These are phyloP conservation scores for Parauchenoglanis punctatus DNA, from an alignment of 2,797 vertebrate species.

Conservation along the genomic window DNA sequence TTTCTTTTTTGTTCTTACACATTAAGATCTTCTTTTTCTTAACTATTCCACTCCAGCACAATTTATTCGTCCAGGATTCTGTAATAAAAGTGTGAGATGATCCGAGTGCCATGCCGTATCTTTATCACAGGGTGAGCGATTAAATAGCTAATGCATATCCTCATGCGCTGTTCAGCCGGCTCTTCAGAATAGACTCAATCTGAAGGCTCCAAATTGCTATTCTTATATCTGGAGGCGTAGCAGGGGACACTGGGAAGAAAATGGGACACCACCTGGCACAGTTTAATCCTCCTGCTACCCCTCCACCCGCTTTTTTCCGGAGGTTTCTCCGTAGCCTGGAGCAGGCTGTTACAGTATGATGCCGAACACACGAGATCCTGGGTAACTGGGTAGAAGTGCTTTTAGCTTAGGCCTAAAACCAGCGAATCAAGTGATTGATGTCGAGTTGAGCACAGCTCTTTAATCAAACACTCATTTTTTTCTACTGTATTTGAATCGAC, in stretches of 20 bases:
- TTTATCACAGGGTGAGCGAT: conserved; percentile 21
- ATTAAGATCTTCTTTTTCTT: not conserved
- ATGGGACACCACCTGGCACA: conserved; percentile 69
- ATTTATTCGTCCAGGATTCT: not conserved
- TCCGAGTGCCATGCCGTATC: not conserved
- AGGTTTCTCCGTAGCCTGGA: conserved; percentile 40
- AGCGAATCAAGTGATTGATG: conserved; percentile 1
- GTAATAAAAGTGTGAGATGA: not conserved
- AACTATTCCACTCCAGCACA: not conserved
- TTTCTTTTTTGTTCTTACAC: not conserved
- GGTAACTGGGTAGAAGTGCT: not conserved
- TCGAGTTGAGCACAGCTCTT: conserved; percentile 5
- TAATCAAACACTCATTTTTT: conserved; percentile 13
- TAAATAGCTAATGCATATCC: conserved; percentile 33
- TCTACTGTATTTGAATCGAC: not conserved
- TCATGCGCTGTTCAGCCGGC: conserved; percentile 11
- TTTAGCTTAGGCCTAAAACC: not conserved
- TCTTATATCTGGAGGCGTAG: conserved; percentile 67
- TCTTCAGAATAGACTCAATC: conserved; percentile 66
- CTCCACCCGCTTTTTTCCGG: conserved; percentile 31
- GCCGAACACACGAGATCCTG: conserved; percentile 18
- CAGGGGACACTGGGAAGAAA: conserved; percentile 66
- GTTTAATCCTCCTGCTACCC: conserved; percentile 62
- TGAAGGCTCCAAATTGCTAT: conserved; percentile 62
- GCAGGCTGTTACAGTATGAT: conserved; percentile 32